phyloP scores from a whole-genome alignment of 2,113 vertebrate species.

The Chionis minor region DNA sequence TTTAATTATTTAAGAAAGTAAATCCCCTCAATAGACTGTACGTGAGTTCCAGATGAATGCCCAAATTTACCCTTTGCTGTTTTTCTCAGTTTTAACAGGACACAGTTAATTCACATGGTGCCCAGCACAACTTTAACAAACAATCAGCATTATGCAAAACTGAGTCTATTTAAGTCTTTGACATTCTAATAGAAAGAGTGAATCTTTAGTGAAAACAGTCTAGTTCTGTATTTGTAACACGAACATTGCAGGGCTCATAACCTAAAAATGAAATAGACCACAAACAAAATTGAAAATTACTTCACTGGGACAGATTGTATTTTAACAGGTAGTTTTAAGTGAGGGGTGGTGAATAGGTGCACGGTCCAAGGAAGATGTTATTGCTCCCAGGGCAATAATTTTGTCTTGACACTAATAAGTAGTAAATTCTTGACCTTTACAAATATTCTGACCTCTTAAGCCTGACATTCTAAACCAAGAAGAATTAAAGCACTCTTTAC shows the following conservation, averaged over 20 bases:
- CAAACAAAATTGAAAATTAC: background rate
- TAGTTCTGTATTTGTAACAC: background rate
- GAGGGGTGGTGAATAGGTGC: background rate
- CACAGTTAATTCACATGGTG: background rate
- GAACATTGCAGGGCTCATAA: background rate
- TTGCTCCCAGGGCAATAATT: background rate
- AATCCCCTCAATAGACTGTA: background rate
- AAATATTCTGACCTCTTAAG: background rate
- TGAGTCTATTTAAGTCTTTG: background rate
- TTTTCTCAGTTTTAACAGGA: background rate
- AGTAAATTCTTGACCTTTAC: background rate
- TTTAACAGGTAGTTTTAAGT: background rate
- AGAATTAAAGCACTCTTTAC: background rate
- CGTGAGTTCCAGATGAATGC: background rate
- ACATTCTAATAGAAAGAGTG: background rate
- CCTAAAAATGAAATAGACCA: background rate
- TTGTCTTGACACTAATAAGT: background rate
- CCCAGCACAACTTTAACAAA: background rate
- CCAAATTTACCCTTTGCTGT: background rate
- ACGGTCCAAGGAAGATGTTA: background rate
- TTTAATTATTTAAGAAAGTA: conserved; percentile 2
- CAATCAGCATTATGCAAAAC: background rate
- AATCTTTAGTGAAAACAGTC: background rate
- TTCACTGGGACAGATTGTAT: background rate
- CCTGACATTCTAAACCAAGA: background rate